Evolutionary conservation across 2,797 vertebrate species (phyloP).

Genomic region (Catamblyrhynchus diadema): DNA sequence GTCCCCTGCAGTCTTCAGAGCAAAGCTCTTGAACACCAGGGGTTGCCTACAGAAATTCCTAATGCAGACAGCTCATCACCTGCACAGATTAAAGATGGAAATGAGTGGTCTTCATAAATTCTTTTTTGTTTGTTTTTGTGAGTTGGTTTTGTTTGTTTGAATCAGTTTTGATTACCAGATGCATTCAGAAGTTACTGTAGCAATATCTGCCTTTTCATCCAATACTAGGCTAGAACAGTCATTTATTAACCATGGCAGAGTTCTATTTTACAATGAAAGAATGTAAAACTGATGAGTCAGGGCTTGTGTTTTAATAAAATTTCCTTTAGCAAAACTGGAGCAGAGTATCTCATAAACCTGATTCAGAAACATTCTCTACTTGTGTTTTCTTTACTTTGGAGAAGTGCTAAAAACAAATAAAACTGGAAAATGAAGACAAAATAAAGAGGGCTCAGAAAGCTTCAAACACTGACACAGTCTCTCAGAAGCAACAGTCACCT

Average conservation of each 20-base stretch:
- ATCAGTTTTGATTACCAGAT: not conserved
- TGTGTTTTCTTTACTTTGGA: not conserved
- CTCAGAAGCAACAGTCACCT: not conserved
- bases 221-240: not conserved
- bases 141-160: not conserved
- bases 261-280: not conserved
- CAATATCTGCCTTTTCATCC: not conserved
- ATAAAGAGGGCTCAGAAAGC: fast-evolving
- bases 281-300: not conserved
- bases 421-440: not conserved
- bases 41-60: not conserved
- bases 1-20: not conserved
- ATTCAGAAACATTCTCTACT: not conserved
- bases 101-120: not conserved
- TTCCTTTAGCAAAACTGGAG: not conserved
- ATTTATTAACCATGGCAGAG: not conserved
- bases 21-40: not conserved
- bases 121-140: not conserved
- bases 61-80: not conserved
- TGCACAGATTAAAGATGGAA: not conserved
- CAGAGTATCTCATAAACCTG: not conserved
- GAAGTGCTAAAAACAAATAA: not conserved
- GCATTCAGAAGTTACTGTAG: not conserved
- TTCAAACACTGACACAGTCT: not conserved
- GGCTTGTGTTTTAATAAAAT: not conserved